Evolutionary conservation across 35 echinoderm and acorn worm species (phyloP).

Genomic region (Ophiothrix spiculata): DNA sequence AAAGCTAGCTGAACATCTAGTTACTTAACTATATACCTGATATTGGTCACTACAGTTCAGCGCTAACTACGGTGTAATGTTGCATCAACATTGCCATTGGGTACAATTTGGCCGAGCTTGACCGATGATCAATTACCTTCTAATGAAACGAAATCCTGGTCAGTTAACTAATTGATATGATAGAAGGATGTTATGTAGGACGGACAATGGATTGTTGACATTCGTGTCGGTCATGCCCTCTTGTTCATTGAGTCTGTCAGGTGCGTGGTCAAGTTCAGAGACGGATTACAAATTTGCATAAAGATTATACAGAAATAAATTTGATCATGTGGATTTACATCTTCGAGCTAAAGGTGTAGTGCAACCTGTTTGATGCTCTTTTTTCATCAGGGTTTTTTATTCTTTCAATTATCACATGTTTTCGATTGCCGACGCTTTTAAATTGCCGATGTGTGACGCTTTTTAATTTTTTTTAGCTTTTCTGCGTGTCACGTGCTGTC

Average conservation of each 20-base stretch:
- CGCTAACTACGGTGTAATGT: not conserved
- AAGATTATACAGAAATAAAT: not conserved
- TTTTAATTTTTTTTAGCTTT: too few species aligned
- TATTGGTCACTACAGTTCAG: slow-evolving; percentile 1
- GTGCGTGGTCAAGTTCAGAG: not conserved
- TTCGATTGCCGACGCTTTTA: too few species aligned
- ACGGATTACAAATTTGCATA: not conserved
- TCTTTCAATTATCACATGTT: too few species aligned
- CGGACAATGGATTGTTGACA: not conserved
- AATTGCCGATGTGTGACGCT: too few species aligned
- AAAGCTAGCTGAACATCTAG: too few species aligned
- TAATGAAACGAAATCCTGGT: not conserved
- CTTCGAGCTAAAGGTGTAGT: not conserved
- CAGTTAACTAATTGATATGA: not conserved
- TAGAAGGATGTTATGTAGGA: not conserved
- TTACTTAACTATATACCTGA: too few species aligned
- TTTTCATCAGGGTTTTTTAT: too few species aligned
- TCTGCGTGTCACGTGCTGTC: too few species aligned
- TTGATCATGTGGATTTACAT: not conserved
- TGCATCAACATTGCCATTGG: not conserved
- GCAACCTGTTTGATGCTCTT: too few species aligned
- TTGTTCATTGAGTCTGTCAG: not conserved
- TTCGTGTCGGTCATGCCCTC: not conserved
- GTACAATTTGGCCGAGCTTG: not conserved
- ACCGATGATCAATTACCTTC: not conserved